A percentile compares a stretch with the other conserved stretches of the same genome.
Conservation (phyloP, 2,888 invertebrate genomes). For the Ophraella communa region DNA sequence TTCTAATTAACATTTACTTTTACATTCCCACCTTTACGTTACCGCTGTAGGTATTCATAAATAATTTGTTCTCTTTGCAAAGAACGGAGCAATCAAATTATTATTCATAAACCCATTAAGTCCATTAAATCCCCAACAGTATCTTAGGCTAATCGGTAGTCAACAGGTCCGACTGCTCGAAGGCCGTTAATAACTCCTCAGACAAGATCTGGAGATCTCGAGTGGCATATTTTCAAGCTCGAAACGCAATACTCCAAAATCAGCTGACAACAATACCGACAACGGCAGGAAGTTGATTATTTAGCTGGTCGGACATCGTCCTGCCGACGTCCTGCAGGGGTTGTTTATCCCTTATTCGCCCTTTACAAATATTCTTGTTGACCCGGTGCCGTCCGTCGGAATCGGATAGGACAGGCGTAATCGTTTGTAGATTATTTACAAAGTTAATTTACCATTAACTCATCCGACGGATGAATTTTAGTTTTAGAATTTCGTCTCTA, state of each 20-base stretch:
- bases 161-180: slow-evolving; percentile 13
- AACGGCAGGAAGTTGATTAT: slow-evolving; percentile 36
- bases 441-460: slow-evolving; percentile 18
- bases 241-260: slow-evolving; percentile 9
- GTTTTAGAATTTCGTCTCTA: too few species aligned
- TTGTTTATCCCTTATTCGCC: slow-evolving; percentile 47
- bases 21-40: too few species aligned
- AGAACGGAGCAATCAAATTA: not conserved
- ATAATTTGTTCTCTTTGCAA: not conserved
- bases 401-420: not conserved
- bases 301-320: slow-evolving; percentile 34
- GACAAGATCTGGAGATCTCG: slow-evolving; percentile 9
- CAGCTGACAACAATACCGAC: slow-evolving; percentile 19
- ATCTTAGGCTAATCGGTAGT: slow-evolving; percentile 2
- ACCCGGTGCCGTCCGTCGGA: slow-evolving; percentile 26
- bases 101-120: not conserved
- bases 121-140: not conserved
- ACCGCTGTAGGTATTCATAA: not conserved
- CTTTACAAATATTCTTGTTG: slow-evolving; percentile 30
- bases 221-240: slow-evolving; percentile 9
- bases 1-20: too few species aligned
- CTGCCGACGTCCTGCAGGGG: slow-evolving; percentile 46
- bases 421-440: slow-evolving; percentile 5
- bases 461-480: not conserved
- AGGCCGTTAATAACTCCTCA: slow-evolving; percentile 17